Percentiles rank a stretch among this genome's conserved stretches.
These are phyloP conservation scores for Chromoteleia sp. DNA, from an alignment of 2,888 invertebrate species.

Conservation along the genomic window DNA sequence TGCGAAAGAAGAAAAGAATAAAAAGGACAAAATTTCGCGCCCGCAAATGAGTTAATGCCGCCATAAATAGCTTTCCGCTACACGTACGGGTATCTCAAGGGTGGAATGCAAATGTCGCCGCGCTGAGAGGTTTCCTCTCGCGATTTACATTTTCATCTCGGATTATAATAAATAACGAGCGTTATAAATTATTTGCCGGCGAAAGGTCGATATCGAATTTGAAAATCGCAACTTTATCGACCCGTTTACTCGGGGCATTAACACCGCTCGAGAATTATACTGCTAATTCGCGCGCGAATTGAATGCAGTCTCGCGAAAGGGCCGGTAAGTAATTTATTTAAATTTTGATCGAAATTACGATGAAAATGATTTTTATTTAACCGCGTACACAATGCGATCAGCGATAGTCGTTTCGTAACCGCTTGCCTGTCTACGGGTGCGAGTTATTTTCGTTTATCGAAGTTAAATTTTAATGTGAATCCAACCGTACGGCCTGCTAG, in stretches of 20 bases:
- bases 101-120: constrained; percentile 56
- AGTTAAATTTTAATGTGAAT: no score
- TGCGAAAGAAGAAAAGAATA: no score
- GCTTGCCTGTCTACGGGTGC: no score
- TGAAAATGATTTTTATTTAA: no score
- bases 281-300: neutral
- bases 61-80: constrained; percentile 33
- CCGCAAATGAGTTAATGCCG: constrained; percentile 36
- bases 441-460: no score
- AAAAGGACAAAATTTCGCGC: constrained; percentile 20
- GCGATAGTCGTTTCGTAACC: no score
- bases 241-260: neutral
- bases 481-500: no score
- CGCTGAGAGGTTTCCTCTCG: constrained; percentile 32
- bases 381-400: no score
- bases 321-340: no score
- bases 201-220: constrained; percentile 9
- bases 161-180: constrained; percentile 63
- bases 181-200: constrained; percentile 41
- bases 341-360: no score
- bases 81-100: constrained; percentile 33
- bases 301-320: neutral
- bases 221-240: neutral
- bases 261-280: constrained; percentile 3
- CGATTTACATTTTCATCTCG: constrained; percentile 57